These are phyloP conservation scores for Gnatocerus cornutus DNA, from an alignment of 2,888 invertebrate genomes.

Conservation along the genomic window DNA sequence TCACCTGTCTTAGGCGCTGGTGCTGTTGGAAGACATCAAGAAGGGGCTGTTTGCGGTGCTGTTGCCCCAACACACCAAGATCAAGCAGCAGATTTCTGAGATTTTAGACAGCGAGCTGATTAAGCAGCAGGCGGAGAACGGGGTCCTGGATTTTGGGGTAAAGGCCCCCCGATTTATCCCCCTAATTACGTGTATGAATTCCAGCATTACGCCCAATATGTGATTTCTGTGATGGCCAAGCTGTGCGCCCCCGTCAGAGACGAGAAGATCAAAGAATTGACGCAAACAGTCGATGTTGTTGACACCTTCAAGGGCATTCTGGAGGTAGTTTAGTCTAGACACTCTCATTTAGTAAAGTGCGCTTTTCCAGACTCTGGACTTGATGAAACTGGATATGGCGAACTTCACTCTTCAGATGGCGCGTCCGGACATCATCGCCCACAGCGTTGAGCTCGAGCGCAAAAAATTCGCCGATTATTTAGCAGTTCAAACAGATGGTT, in stretches of 20 bases:
- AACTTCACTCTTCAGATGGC: slow-evolving; percentile 94
- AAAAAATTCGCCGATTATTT: slow-evolving; percentile 92
- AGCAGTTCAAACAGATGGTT: slow-evolving; percentile 85
- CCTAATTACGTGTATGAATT: no score
- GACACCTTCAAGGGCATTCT: slow-evolving; percentile 87
- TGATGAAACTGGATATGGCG: slow-evolving; percentile 96
- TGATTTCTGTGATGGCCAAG: slow-evolving; percentile 90
- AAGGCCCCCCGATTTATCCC: no score
- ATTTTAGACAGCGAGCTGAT: slow-evolving; percentile 90
- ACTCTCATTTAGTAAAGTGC: no score
- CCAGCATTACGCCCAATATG: slow-evolving; percentile 84
- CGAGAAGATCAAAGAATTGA: slow-evolving; percentile 86
- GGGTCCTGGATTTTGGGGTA: slow-evolving; percentile 81
- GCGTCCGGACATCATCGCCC: slow-evolving; percentile 90
- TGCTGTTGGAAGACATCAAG: slow-evolving; percentile 92
- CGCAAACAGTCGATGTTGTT: slow-evolving; percentile 83
- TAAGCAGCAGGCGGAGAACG: slow-evolving; percentile 90
- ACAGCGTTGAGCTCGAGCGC: slow-evolving; percentile 94
- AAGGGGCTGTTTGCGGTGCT: slow-evolving; percentile 80
- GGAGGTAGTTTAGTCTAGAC: no score
- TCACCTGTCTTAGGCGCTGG: slow-evolving; percentile 75
- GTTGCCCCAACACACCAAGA: slow-evolving; percentile 88
- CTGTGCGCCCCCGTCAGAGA: slow-evolving; percentile 96
- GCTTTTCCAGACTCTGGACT: slow-evolving; percentile 78
- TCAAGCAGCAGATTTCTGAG: slow-evolving; percentile 89